Conservation (phyloP, 2,888 invertebrate species). For the Anarsia innoxiella region DNA sequence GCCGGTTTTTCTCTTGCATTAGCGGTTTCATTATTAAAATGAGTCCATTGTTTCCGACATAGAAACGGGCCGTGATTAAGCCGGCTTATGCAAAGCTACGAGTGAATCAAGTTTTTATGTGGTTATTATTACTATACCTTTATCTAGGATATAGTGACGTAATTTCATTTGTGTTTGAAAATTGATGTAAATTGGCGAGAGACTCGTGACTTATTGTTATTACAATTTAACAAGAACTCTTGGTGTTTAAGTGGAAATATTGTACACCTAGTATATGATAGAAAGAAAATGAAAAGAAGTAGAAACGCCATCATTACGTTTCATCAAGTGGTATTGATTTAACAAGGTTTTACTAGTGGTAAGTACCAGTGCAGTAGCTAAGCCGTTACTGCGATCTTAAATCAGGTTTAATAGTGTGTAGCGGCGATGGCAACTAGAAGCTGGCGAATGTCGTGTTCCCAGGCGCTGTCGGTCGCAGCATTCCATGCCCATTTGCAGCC, state of each 20-base stretch:
- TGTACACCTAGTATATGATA: no score
- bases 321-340: slow-evolving; percentile 2
- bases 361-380: no score
- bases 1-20: slow-evolving; percentile 8
- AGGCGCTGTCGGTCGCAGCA: slow-evolving; percentile 41
- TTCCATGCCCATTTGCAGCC: slow-evolving; percentile 64
- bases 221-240: no score
- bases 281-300: no score
- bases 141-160: no score
- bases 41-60: slow-evolving; percentile 11
- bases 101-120: slow-evolving; percentile 1
- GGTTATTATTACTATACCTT: slow-evolving; percentile 6
- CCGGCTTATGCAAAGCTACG: slow-evolving; percentile 8
- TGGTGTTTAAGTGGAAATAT: no score
- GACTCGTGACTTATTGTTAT: no score
- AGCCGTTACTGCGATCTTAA: slow-evolving; percentile 35
- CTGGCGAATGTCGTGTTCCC: slow-evolving; percentile 45
- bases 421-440: slow-evolving; percentile 13
- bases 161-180: no score
- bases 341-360: no score
- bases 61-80: slow-evolving; percentile 9
- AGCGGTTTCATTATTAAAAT: no score
- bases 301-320: no score
- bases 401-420: slow-evolving; percentile 31
- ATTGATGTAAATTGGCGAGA: no score